Evolutionary conservation across 2,113 vertebrate genomes (phyloP), one percentile per base, ranked within the genome.

Genomic region (Poecilia latipinna): DNA sequence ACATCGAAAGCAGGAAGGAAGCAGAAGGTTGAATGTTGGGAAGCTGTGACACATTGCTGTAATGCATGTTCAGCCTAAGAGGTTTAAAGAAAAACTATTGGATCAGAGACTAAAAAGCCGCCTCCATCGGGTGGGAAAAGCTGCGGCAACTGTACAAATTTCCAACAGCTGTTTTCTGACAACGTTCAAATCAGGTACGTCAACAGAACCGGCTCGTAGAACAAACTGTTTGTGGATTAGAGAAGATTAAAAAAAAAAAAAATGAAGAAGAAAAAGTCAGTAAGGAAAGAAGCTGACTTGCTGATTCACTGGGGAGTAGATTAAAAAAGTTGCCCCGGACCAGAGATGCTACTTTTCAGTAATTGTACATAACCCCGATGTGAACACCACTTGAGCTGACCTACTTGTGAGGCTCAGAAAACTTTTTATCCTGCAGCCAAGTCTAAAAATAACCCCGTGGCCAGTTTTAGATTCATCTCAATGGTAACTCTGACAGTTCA

Each of bases 371-470:
- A 92, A 91, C 86, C 88, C 88, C 91, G 89, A 93, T 92, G 87
- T 92, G 88, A 90, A 88, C 87, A 91, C 85, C 84, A 88, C 88
- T 90, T 86, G 80, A 91, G 89, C 88, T 94, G 94, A 94, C 94
- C 94, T 94, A 94, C 93, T 94, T 94, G 88, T 89, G 78, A 85
- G 82, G 87, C 93, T 94, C 88, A 90, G 89, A 90, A 92, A 94
- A 37, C 35, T 89, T 91, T 93, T 86, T 92, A 91, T 90, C 91
- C 91, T 88, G 82, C 74, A 89, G 91, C 91, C 91, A 94, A 87
- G 87, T 91, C 93, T 94, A 93, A 94, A 94, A 94, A 94, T 94
- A 95, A 83, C 88, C 90, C 89, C 31, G 84, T 90, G 91, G 90
- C 89, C 92, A 90, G 78, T 94, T 93, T 91, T 89, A 93, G 89